Conservation (phyloP, 2,888 invertebrate species). For the Heteromyza rotundicornis region DNA sequence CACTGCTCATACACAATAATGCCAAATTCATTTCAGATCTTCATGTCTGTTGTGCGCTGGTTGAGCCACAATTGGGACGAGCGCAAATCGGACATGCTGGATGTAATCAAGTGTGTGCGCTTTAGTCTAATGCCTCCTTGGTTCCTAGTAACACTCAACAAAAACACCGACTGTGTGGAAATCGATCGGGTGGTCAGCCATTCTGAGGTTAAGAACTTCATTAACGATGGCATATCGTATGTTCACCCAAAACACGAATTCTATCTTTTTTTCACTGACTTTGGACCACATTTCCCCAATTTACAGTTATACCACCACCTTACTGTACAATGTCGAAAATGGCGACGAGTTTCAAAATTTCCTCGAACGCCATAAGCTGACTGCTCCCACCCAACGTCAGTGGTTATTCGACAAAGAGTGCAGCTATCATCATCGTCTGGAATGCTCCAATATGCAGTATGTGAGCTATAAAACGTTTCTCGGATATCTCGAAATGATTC, state of each 20-base stretch:
- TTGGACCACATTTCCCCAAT: too few relatives aligned
- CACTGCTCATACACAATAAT: background rate
- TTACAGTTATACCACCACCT: slow-evolving; percentile 27
- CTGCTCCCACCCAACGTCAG: slow-evolving; percentile 20
- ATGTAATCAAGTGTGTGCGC: slow-evolving; percentile 73
- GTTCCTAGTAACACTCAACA: slow-evolving; percentile 77
- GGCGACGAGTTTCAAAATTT: background rate
- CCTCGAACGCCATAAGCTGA: background rate
- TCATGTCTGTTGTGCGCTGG: slow-evolving; percentile 82
- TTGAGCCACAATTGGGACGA: slow-evolving; percentile 73
- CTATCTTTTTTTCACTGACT: background rate
- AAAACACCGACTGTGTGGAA: slow-evolving; percentile 73
- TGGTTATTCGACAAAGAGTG: slow-evolving; percentile 40
- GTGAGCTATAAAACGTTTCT: slow-evolving; percentile 43
- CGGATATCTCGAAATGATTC: slow-evolving; percentile 36
- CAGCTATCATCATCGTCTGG: slow-evolving; percentile 35
- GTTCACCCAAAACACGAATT: slow-evolving; percentile 6
- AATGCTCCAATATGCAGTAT: slow-evolving; percentile 30
- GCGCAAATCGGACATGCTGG: slow-evolving; percentile 66
- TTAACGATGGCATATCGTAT: background rate
- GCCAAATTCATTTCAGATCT: slow-evolving; percentile 64
- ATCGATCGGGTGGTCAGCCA: slow-evolving; percentile 70
- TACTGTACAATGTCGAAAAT: slow-evolving; percentile 26
- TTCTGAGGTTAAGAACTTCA: slow-evolving; percentile 44
- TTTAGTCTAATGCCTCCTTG: slow-evolving; percentile 80